Evolutionary conservation across 2,888 invertebrate species (phyloP), one percentile per base, ranked within the genome.

Genomic region (Lepidocyrtoides sp.): DNA sequence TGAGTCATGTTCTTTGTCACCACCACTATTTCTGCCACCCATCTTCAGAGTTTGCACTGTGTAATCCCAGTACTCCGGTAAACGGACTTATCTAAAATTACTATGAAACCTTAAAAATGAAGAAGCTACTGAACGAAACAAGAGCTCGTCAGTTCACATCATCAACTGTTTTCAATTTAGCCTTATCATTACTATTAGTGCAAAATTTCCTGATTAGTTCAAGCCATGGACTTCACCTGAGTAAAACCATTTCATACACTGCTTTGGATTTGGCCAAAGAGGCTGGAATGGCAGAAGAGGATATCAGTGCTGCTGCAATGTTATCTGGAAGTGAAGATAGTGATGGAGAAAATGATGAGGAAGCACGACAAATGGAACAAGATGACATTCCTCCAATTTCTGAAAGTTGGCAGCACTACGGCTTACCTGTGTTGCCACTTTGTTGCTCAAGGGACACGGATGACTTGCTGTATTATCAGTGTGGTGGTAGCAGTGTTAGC

Each of bases 391-490:
- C 79, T 26, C 87, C 51, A 1, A 88, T 88, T 20, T 63, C 79
- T 7, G 79, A 88, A 3, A 41, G n/a, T 51, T n/a, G 29, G 14
- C 48, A 79, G 36, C 0, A 32, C 3, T 26, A n/a, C 20, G 17
- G 23, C 12, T 41, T 8, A n/a, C 87, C 84, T 10, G 79, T 91
- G 36, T 36, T 92, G 8, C 92, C 92, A 2, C 51, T 92, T 26
- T 92, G 92, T 81, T 92, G 92, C 81, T 66, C 88, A 29, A 75
- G 91, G 54, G 92, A 91, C 36, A 89, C 75, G 23, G 91, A 91
- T 41, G 92, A 91, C 20, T 83, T 91, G 20, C n/a, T 89, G 23
- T 92, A 83, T 48, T 92, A 86, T 44, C 85, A 84, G 51, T 92
- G 92, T 91, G 89, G 91, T 54, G 89, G 86, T 29, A 89, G 79